Evolutionary conservation across 2,113 vertebrate species (phyloP).

Genomic region (Delphinapterus leucas): DNA sequence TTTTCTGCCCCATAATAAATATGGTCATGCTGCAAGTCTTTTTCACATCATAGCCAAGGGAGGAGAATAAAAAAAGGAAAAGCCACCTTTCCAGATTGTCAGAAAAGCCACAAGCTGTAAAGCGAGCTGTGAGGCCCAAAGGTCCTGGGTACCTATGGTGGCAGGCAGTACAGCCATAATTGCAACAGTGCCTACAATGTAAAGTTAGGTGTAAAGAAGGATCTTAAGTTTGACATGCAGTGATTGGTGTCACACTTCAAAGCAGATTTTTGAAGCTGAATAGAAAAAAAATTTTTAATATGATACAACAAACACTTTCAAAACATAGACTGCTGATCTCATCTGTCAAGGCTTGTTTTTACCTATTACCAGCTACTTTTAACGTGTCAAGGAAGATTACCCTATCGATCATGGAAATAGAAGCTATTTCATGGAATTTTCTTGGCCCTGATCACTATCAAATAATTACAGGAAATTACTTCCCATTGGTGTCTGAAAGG

Average conservation of each 20-base stretch:
- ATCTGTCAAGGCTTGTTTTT: background rate
- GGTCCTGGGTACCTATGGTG: too few species aligned
- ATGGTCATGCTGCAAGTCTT: background rate
- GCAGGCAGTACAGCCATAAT: background rate
- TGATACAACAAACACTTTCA: background rate
- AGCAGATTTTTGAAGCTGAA: background rate
- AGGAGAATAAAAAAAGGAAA: background rate
- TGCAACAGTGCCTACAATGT: background rate
- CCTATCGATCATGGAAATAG: slow-evolving; percentile 37
- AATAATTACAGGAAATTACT: slow-evolving; percentile 70
- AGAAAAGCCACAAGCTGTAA: background rate
- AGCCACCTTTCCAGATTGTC: background rate
- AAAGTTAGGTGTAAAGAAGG: background rate
- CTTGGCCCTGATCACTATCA: slow-evolving; percentile 57
- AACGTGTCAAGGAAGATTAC: slow-evolving; percentile 32
- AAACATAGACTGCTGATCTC: background rate
- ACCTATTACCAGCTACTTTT: background rate
- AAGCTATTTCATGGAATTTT: slow-evolving; percentile 47
- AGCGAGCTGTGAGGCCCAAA: background rate
- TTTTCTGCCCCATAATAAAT: background rate
- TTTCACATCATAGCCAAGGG: background rate
- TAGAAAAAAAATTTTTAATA: background rate
- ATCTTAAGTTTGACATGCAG: background rate
- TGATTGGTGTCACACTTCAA: background rate
- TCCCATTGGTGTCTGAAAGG: slow-evolving; percentile 24